A percentile compares a stretch with the other conserved stretches of the same genome.
Evolutionary conservation across 1,140 invertebrate species (phyloP).

Genomic region (Eupristina koningsbergeri): DNA sequence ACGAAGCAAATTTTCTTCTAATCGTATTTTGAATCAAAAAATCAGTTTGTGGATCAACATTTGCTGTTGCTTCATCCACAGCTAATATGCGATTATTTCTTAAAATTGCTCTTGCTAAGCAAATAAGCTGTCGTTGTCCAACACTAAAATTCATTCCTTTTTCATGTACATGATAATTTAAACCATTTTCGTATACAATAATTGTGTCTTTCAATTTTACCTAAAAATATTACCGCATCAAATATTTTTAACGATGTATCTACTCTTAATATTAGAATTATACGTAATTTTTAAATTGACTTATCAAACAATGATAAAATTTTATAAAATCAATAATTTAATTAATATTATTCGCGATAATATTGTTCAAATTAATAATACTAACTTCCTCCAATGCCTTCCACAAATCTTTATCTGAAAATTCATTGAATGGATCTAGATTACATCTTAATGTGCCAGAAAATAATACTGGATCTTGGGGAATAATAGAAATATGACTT

Average conservation of each 20-base stretch:
- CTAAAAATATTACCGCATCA: constrained; percentile 51
- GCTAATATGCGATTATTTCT: constrained; percentile 80
- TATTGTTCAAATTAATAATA: too few species aligned
- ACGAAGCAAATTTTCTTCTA: constrained; percentile 59
- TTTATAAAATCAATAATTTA: too few species aligned
- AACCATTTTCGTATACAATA: constrained; percentile 61
- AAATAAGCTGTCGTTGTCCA: constrained; percentile 82
- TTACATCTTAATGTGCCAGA: constrained; percentile 77
- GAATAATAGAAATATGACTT: constrained; percentile 79
- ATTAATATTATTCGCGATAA: too few species aligned
- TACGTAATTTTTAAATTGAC: too few species aligned
- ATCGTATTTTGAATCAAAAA: constrained; percentile 72
- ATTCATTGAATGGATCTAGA: constrained; percentile 78
- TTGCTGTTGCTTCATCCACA: constrained; percentile 86
- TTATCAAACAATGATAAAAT: too few species aligned
- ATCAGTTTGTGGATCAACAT: constrained; percentile 79
- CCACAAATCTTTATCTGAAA: constrained; percentile 79
- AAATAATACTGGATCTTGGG: constrained; percentile 81
- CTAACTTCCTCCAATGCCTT: constrained; percentile 76
- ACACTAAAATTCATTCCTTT: constrained; percentile 80
- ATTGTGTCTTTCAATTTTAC: constrained; percentile 71
- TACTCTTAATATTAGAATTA: too few species aligned
- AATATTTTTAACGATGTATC: background rate
- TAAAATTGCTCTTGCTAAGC: constrained; percentile 80
- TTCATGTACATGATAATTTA: constrained; percentile 75